Conservation (phyloP, 2,113 vertebrate genomes). For the Pseudonaja textilis region DNA sequence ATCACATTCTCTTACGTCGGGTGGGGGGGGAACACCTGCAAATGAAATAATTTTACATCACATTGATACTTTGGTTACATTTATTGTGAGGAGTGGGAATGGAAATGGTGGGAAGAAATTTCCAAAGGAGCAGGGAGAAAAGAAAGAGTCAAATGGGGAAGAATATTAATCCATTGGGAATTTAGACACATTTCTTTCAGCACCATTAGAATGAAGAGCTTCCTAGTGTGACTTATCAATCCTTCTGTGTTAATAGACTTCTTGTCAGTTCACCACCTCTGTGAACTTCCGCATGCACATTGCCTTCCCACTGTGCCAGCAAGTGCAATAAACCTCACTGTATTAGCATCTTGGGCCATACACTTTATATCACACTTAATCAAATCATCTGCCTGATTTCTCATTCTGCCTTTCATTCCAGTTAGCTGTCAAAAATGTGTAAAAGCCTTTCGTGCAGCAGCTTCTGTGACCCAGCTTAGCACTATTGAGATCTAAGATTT, state of each 20-base stretch:
- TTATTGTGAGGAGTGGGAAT: neutral
- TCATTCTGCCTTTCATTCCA: constrained; percentile 10
- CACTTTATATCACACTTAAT: constrained; percentile 12
- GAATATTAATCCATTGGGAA: neutral
- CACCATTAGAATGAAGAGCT: constrained; percentile 17
- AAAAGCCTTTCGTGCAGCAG: constrained; percentile 12
- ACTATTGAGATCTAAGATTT: neutral
- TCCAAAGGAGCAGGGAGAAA: neutral
- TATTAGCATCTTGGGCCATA: neutral
- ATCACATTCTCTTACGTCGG: neutral
- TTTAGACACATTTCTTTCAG: neutral
- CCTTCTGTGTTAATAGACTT: constrained; percentile 14
- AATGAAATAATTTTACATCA: neutral
- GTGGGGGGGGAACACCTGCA: neutral
- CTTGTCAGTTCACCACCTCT: constrained; percentile 13
- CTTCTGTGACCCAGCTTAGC: constrained; percentile 14
- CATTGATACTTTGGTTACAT: neutral
- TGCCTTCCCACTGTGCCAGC: neutral
- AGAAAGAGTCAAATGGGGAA: neutral
- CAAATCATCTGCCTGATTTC: constrained; percentile 24
- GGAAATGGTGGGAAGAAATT: neutral
- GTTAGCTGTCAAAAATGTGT: constrained; percentile 33
- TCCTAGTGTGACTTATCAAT: constrained; percentile 2
- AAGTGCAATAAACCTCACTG: constrained; percentile 4
- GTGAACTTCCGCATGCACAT: neutral